Percentiles rank a stretch among this genome's conserved stretches.
phyloP scores from a whole-genome alignment of 2,888 invertebrate species.

The Apodemia mormo region DNA sequence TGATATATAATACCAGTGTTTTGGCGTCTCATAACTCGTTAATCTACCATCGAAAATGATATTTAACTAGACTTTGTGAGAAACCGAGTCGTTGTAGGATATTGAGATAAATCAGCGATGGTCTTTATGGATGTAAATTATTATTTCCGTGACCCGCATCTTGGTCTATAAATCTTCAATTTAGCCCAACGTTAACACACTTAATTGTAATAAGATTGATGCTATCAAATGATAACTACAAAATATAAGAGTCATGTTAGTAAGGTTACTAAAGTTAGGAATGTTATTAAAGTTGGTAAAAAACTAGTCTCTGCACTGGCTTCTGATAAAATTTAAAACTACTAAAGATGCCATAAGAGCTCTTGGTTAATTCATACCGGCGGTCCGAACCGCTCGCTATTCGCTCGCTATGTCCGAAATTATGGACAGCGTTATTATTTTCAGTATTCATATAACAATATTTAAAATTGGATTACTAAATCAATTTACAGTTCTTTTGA shows the following conservation, averaged over 20 bases:
- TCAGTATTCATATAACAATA: too few relatives aligned
- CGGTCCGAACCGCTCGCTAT: too few relatives aligned
- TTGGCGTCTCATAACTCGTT: slow-evolving; percentile 22
- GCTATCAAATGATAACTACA: slow-evolving; percentile 11
- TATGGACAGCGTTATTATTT: too few relatives aligned
- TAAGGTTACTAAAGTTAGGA: too few relatives aligned
- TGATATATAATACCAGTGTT: slow-evolving; percentile 23
- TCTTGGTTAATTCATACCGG: too few relatives aligned
- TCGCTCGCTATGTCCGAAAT: too few relatives aligned
- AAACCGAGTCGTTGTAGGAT: slow-evolving; percentile 50
- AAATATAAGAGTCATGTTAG: neutral
- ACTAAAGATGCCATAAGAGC: too few relatives aligned
- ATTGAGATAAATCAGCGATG: slow-evolving; percentile 62
- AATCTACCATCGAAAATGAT: slow-evolving; percentile 24
- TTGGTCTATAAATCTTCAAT: slow-evolving; percentile 43
- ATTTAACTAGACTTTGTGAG: slow-evolving; percentile 27
- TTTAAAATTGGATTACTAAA: too few relatives aligned
- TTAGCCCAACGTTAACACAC: slow-evolving; percentile 14
- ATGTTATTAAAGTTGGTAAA: too few relatives aligned
- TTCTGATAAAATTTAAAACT: too few relatives aligned
- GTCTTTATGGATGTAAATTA: slow-evolving; percentile 63
- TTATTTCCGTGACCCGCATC: slow-evolving; percentile 74
- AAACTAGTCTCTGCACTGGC: too few relatives aligned
- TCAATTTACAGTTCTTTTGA: too few relatives aligned
- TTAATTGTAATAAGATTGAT: slow-evolving; percentile 17